phyloP scores from a whole-genome alignment of 2,113 vertebrate species.

The Lates calcarifer region DNA sequence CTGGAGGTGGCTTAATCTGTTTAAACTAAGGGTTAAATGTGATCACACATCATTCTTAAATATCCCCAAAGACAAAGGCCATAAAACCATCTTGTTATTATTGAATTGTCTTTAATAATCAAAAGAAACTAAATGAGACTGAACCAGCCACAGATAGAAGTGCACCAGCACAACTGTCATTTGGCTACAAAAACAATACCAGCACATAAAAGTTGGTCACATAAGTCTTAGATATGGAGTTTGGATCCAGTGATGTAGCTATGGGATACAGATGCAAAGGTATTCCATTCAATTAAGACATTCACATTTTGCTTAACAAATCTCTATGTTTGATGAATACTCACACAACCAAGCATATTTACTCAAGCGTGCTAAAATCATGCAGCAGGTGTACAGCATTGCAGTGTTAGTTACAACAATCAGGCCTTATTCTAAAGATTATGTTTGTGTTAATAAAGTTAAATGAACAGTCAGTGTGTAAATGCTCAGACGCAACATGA shows the following conservation, averaged over 20 bases:
- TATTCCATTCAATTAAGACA: constrained; percentile 48
- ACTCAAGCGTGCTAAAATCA: constrained; percentile 43
- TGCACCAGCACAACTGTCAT: constrained; percentile 43
- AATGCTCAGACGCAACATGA: constrained; percentile 15
- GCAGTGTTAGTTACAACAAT: constrained; percentile 22
- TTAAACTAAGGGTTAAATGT: neutral
- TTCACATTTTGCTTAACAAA: constrained; percentile 65
- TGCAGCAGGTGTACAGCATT: constrained; percentile 54
- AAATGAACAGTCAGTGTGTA: constrained; percentile 23
- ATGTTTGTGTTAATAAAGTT: constrained; percentile 17
- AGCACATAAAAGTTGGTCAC: constrained; percentile 44
- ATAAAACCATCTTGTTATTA: neutral
- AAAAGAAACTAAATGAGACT: constrained; percentile 66
- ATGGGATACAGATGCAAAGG: constrained; percentile 38
- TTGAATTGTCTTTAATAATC: constrained; percentile 73
- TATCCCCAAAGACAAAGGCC: neutral
- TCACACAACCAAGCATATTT: constrained; percentile 21
- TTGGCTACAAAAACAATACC: constrained; percentile 55
- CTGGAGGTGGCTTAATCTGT: too few relatives aligned
- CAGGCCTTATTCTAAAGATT: constrained; percentile 39
- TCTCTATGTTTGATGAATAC: constrained; percentile 33
- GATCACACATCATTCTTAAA: neutral
- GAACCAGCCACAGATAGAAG: constrained; percentile 37
- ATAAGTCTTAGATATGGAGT: constrained; percentile 32
- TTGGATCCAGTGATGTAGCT: constrained; percentile 65